Evolutionary conservation across 2,888 invertebrate genomes (phyloP).

Genomic region (Epistrophella euchroma): DNA sequence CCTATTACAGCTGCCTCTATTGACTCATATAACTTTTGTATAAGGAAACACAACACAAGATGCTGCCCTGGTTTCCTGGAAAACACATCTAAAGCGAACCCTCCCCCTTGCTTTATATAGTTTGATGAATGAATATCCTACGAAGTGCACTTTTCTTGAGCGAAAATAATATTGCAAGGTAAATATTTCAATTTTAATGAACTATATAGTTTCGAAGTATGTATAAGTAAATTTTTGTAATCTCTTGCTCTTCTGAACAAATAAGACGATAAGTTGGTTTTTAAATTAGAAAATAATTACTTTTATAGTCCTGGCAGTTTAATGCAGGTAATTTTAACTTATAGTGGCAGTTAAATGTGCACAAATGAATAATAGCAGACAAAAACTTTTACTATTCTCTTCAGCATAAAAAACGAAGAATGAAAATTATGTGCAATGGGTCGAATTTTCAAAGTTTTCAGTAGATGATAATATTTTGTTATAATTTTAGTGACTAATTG

Average conservation of each 20-base stretch:
- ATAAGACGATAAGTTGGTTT: background rate
- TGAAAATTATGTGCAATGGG: too few species aligned
- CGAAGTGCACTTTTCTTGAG: background rate
- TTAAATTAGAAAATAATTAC: background rate
- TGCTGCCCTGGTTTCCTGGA: background rate
- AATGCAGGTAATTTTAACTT: background rate
- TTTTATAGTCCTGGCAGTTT: background rate
- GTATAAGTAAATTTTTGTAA: background rate
- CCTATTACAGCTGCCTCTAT: conserved; percentile 12
- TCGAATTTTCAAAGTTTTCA: too few species aligned
- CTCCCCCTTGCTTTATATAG: background rate
- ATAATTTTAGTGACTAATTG: too few species aligned
- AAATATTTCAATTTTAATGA: conserved; percentile 7
- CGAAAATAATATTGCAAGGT: background rate
- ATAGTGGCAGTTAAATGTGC: background rate
- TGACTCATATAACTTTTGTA: conserved; percentile 1
- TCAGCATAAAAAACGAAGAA: too few species aligned
- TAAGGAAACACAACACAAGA: background rate
- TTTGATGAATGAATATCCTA: background rate
- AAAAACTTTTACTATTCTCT: too few species aligned
- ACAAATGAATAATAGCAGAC: too few species aligned
- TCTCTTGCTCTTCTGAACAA: background rate
- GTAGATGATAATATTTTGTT: too few species aligned
- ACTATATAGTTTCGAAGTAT: conserved; percentile 4
- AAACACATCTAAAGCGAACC: background rate